Evolutionary conservation across 2,113 vertebrate genomes (phyloP), one percentile per base, ranked within the genome.

Genomic region (Gobio gobio): DNA sequence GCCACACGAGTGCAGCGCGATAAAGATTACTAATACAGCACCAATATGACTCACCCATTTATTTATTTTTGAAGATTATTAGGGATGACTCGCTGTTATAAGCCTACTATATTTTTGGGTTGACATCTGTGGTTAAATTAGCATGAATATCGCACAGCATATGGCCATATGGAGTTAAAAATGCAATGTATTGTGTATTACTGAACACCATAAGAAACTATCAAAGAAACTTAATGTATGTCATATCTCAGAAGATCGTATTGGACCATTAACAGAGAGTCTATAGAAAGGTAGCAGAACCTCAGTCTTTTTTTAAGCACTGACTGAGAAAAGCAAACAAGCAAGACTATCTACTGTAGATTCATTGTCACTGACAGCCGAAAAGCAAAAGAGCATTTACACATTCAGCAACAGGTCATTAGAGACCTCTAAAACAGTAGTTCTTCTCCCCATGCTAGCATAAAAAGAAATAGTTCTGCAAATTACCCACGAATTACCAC

Each of bases 311-410:
- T 47, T 24, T 49, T 26, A 13, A 24, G 70, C 5, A 24, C 70
- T 47, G 40, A 40, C 33, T 22, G 12, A 24, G 43, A 49, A 74
- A 74, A 74, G 43, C 43, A 74, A 74, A 49, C 12, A 74, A 74
- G 43, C 70, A 49, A 26, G n/a, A 16, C 70, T 24, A 47, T 47
- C 43, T 72, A 68, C 18, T 22, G 66, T 43, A 74, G 70, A 8
- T 47, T 47, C 43, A 47, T 16, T 74, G 70, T 47, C 70, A 47
- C n/a, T 74, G 70, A 74, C 70, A 74, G 70, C 70, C 12, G 13
- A 74, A 74, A 70, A 74, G 70, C 43, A 74, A 47, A 72, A 74
- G 70, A 74, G 70, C 43, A 74, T 74, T 74, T 74, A 74, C 22
- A 49, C 43, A 72, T 7, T 74, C 43, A 47, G 43, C 70, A 74